phyloP scores from a whole-genome alignment of 2,113 vertebrate species.

The Natator depressus region DNA sequence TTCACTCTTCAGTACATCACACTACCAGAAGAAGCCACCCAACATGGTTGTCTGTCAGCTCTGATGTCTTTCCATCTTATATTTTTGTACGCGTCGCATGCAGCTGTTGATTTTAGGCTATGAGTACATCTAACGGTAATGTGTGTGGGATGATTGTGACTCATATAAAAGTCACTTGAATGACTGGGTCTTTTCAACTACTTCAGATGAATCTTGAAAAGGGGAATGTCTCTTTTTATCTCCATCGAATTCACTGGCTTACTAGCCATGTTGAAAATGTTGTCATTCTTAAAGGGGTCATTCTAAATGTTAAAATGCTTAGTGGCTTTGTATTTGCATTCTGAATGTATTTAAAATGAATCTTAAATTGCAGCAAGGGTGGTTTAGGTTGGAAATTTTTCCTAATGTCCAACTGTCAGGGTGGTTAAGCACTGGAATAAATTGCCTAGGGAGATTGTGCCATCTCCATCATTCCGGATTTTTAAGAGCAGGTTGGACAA shows the following conservation, averaged over 20 bases:
- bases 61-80: not conserved
- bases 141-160: constrained; percentile 36
- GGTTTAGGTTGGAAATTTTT: too few species aligned
- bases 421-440: too few species aligned
- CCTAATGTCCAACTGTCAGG: too few species aligned
- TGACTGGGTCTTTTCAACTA: constrained; percentile 35
- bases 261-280: constrained; percentile 26
- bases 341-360: constrained; percentile 22
- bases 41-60: not conserved
- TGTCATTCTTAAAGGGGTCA: constrained; percentile 20
- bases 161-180: constrained; percentile 36
- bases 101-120: constrained; percentile 6
- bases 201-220: constrained; percentile 42
- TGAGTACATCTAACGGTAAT: not conserved
- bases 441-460: too few species aligned
- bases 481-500: too few species aligned
- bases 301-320: not conserved
- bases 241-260: constrained; percentile 23
- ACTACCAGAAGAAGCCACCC: not conserved
- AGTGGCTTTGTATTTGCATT: constrained; percentile 4
- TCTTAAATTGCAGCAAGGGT: not conserved
- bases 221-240: not conserved
- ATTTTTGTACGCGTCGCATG: not conserved
- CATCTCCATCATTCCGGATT: too few species aligned
- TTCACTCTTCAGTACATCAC: not conserved